Percentiles rank a stretch among this genome's conserved stretches.
phyloP scores from a whole-genome alignment of 1,140 invertebrate species.

The Procambarus virginalis region DNA sequence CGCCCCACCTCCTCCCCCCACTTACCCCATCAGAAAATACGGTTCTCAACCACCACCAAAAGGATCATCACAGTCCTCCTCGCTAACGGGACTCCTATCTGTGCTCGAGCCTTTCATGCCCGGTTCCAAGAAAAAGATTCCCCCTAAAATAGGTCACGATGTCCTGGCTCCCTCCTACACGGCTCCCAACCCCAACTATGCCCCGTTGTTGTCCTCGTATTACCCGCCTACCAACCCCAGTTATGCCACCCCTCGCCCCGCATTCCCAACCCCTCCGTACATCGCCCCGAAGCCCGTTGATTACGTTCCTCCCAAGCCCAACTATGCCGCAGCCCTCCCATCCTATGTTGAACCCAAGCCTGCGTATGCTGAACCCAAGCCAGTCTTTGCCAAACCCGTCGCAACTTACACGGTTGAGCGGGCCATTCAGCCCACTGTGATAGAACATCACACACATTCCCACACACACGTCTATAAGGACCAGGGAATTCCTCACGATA shows the following conservation, averaged over 20 bases:
- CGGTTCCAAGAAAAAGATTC: not conserved
- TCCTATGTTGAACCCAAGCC: slow-evolving; percentile 8
- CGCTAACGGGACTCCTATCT: slow-evolving; percentile 27
- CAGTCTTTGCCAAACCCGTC: slow-evolving; percentile 38
- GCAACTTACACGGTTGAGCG: slow-evolving; percentile 14
- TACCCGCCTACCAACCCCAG: not conserved
- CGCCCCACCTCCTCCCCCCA: not conserved
- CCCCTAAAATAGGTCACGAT: not conserved
- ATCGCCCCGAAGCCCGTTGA: not conserved
- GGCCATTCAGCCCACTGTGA: slow-evolving; percentile 36
- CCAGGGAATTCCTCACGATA: not conserved
- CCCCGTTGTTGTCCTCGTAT: slow-evolving; percentile 19
- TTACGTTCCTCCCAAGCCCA: not conserved
- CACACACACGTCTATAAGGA: slow-evolving; percentile 68
- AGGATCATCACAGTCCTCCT: slow-evolving; percentile 17
- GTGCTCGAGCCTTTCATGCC: slow-evolving; percentile 51
- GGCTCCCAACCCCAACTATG: slow-evolving; percentile 23
- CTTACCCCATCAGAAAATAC: slow-evolving; percentile 38
- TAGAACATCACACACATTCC: slow-evolving; percentile 64
- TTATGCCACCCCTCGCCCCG: not conserved
- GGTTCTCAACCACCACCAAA: not conserved
- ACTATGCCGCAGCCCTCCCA: slow-evolving; percentile 1
- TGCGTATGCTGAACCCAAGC: slow-evolving; percentile 4
- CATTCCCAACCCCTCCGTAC: slow-evolving; percentile 10
- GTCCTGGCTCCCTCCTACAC: slow-evolving; percentile 1